A percentile compares a stretch with the other conserved stretches of the same genome.
phyloP scores from a whole-genome alignment of 2,888 invertebrate genomes.

The Lutraria lutraria region DNA sequence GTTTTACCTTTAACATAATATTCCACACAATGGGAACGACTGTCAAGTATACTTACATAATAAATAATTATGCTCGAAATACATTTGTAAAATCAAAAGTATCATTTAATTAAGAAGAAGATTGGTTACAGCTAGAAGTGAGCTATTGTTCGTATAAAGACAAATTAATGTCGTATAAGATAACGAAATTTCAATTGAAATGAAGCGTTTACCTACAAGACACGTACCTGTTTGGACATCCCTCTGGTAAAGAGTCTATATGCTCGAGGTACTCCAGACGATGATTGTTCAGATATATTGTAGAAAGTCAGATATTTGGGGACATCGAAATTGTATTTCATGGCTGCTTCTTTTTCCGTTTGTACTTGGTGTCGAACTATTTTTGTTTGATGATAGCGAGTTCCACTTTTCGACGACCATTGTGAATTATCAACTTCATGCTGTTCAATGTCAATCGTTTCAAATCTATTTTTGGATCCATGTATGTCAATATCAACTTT shows the following conservation, averaged over 20 bases:
- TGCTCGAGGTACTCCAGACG: slow-evolving; percentile 73
- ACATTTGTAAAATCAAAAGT: too few species aligned
- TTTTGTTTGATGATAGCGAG: slow-evolving; percentile 67
- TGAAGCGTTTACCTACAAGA: neutral
- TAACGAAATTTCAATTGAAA: too few species aligned
- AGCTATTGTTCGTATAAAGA: too few species aligned
- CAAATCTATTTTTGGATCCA: slow-evolving; percentile 80
- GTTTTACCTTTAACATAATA: too few species aligned
- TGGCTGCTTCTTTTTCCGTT: slow-evolving; percentile 77
- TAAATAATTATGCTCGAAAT: too few species aligned
- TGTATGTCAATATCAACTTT: slow-evolving; percentile 80
- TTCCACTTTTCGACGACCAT: slow-evolving; percentile 57
- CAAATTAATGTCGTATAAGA: too few species aligned
- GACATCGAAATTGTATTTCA: slow-evolving; percentile 78
- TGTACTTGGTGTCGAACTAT: slow-evolving; percentile 66
- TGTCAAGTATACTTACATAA: too few species aligned
- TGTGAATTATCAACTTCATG: slow-evolving; percentile 64
- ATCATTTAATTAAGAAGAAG: too few species aligned
- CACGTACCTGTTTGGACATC: slow-evolving; percentile 75
- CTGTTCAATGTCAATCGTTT: slow-evolving; percentile 78
- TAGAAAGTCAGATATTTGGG: slow-evolving; percentile 82
- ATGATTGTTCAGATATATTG: slow-evolving; percentile 71
- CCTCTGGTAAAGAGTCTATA: slow-evolving; percentile 77
- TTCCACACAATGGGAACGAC: too few species aligned
- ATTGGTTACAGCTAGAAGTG: too few species aligned